A percentile compares a stretch with the other conserved stretches of the same genome.
Conservation (phyloP, 2,888 invertebrate genomes). For the Epirrhoe alternata region DNA sequence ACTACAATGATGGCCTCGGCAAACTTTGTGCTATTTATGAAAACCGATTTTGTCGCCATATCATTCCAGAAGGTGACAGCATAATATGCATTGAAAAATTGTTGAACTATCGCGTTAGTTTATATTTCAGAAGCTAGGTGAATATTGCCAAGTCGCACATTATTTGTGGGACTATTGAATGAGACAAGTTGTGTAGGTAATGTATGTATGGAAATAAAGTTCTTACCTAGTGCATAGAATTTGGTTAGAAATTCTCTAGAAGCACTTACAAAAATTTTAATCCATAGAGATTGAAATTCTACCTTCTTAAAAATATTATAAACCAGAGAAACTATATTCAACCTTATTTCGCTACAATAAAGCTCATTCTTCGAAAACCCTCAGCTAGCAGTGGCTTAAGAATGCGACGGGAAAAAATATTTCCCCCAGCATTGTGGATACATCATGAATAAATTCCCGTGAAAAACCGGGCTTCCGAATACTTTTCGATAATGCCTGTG, state of each 20-base stretch:
- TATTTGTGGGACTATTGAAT: too few relatives aligned
- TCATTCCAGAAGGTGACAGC: too few relatives aligned
- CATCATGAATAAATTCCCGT: slow-evolving; percentile 46
- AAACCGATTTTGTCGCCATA: too few relatives aligned
- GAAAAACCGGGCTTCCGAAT: slow-evolving; percentile 34
- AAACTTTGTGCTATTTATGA: too few relatives aligned
- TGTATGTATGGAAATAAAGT: too few relatives aligned
- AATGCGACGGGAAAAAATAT: slow-evolving; percentile 36
- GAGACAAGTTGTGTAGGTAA: too few relatives aligned
- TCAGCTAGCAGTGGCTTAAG: slow-evolving; percentile 9
- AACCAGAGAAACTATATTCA: background rate
- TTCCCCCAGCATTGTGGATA: slow-evolving; percentile 40
- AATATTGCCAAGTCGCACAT: too few relatives aligned
- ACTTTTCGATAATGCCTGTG: slow-evolving; percentile 39
- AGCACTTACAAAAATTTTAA: background rate
- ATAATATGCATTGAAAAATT: too few relatives aligned
- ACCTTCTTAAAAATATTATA: background rate
- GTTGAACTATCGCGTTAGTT: too few relatives aligned
- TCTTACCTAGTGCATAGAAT: too few relatives aligned
- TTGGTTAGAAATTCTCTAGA: background rate
- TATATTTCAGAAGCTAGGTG: too few relatives aligned
- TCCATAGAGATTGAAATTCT: background rate
- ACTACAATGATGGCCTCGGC: too few relatives aligned
- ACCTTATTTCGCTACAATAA: slow-evolving; percentile 10
- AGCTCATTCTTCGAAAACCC: background rate